Evolutionary conservation across 2,888 invertebrate species (phyloP), one percentile per base, ranked within the genome.

Genomic region (Nowickia ferox): DNA sequence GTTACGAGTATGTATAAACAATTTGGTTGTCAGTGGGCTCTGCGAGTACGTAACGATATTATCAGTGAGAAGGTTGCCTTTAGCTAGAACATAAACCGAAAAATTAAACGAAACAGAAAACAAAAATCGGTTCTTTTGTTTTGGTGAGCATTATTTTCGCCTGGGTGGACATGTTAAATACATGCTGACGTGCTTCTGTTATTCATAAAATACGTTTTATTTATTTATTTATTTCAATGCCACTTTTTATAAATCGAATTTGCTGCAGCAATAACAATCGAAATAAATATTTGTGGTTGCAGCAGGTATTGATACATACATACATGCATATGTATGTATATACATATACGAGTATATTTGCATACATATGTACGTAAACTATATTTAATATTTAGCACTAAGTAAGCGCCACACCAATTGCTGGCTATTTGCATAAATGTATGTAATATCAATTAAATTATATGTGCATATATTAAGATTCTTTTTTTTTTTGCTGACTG

Each of bases 131-230:
- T 65, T 81, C 51, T 48, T 65, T 48, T 69, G n/a, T 61, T 71
- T 82, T 66, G 71, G 51, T 61, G 13, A 51, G n/a, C 42, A 40
- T 53, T 72, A 57, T 77, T 81, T 80, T 84, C 48, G 84, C 76
- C 76, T 77, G 80, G 84, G 84, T 75, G 74, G 85, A 71, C 78
- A 63, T 71, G 80, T 81, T 81, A 81, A 81, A 81, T 81, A 75
- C 75, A 81, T 61, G 81, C 38, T 81, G 68, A 75, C 61, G 74
- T 75, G 81, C 81, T 81, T 75, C 81, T 81, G 81, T 81, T 81
- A 68, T 61, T 63, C 68, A 57, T 57, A 66, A 59, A 75, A 53
- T 40, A 44, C 6, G 5, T 30, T 30, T 30, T 30, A 30, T 30
- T 30, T 53, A 66, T 68, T 69, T 53, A 61, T 75, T 55, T 44